Evolutionary conservation across 37 sponge, comb jelly and placozoan species (phyloP).

Genomic region (Bolinopsis microptera): DNA sequence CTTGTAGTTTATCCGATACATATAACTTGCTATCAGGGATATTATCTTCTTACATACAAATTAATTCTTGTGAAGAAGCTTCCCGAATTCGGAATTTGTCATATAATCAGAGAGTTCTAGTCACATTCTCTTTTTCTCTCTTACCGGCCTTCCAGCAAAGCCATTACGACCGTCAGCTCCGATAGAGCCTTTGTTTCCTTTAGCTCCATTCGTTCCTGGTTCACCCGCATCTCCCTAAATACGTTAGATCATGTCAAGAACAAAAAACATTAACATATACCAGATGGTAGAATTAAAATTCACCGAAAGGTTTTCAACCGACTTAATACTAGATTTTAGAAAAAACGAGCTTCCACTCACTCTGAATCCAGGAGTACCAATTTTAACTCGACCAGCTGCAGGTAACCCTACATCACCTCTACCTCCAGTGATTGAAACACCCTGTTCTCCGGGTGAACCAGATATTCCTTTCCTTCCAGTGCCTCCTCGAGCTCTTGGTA

Average conservation of each 20-base stretch:
- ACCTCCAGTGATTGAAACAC: not conserved
- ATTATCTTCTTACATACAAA: not conserved
- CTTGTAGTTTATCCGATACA: not conserved
- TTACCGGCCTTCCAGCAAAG: not conserved
- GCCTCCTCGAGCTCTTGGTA: not conserved
- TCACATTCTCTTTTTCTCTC: no score
- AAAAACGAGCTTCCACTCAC: no score
- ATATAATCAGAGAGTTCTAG: no score
- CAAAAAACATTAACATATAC: not conserved
- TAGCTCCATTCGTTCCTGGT: conserved; percentile 7
- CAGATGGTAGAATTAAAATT: no score
- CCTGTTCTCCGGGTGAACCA: not conserved
- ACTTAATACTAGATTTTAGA: no score
- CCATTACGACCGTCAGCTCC: not conserved
- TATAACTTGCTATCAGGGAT: not conserved
- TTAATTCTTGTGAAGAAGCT: no score
- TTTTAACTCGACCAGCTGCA: not conserved
- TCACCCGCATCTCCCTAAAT: conserved; percentile 35
- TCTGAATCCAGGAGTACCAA: not conserved
- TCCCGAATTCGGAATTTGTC: no score
- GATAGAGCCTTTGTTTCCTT: not conserved
- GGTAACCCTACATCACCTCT: not conserved
- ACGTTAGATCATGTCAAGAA: not conserved
- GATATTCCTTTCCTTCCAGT: not conserved
- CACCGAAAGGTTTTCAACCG: no score